Evolutionary conservation across 2,113 vertebrate genomes (phyloP).

Genomic region (Sander lucioperca): DNA sequence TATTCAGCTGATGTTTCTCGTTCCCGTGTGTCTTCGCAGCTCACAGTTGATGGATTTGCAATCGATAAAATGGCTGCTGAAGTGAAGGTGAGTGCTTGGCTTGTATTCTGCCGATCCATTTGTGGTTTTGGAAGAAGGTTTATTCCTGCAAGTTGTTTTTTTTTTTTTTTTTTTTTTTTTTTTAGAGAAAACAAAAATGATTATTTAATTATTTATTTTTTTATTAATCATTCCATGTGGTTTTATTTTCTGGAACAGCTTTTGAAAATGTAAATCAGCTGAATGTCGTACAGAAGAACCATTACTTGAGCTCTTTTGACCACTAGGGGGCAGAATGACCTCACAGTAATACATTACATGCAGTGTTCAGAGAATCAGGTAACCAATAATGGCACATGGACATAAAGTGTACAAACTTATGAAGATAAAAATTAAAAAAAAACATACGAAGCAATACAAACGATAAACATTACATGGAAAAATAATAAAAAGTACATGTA

Average conservation of each 20-base stretch:
- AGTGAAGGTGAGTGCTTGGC: constrained; percentile 89
- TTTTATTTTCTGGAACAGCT: not conserved
- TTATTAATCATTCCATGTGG: not conserved
- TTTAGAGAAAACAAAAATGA: not conserved
- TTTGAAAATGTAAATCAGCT: not conserved
- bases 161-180: not conserved
- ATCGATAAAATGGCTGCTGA: constrained; percentile 97
- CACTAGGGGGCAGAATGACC: constrained; percentile 17
- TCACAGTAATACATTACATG: not conserved
- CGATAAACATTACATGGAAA: too few species aligned
- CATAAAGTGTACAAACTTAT: too few species aligned
- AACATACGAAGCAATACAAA: too few species aligned
- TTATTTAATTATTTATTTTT: too few species aligned
- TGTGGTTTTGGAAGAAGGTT: not conserved
- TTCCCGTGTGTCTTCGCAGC: constrained; percentile 78
- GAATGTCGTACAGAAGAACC: not conserved
- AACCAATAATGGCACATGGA: too few species aligned
- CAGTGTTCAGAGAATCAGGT: too few species aligned
- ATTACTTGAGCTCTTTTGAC: not conserved
- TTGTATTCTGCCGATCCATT: not conserved
- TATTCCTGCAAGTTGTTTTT: not conserved
- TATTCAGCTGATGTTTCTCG: not conserved
- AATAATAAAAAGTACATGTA: too few species aligned
- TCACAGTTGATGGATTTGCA: constrained; percentile 96
- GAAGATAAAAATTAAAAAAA: too few species aligned